Conservation (phyloP, 2,113 vertebrate species). For the Rallus limicola region DNA sequence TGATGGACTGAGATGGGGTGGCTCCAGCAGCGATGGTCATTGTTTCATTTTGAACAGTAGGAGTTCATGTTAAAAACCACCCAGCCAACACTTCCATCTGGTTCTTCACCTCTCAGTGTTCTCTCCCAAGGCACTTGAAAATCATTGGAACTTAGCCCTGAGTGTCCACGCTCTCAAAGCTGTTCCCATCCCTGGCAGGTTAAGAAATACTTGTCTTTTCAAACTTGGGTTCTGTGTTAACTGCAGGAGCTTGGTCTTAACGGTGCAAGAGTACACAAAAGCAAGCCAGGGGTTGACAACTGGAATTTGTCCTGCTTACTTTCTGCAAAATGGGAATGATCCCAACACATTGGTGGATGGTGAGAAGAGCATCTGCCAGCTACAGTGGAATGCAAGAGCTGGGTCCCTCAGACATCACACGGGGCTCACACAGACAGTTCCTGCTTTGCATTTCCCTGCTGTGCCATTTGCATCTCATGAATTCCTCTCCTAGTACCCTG, state of each 20-base stretch:
- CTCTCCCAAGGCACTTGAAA: background rate
- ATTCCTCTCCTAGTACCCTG: background rate
- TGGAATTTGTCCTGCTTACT: background rate
- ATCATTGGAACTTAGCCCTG: background rate
- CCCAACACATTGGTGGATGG: fast-evolving
- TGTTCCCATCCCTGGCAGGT: background rate
- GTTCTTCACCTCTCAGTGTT: background rate
- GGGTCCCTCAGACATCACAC: background rate
- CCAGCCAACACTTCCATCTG: fast-evolving
- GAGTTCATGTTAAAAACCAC: background rate
- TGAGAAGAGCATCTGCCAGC: background rate
- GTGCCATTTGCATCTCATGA: slow-evolving; percentile 42
- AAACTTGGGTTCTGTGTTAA: background rate
- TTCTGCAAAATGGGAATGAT: background rate
- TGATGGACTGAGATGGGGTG: background rate
- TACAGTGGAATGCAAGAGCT: background rate
- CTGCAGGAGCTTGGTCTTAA: background rate
- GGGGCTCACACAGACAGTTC: background rate
- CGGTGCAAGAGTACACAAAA: background rate
- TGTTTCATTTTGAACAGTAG: background rate
- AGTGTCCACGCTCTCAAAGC: background rate
- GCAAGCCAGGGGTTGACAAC: background rate
- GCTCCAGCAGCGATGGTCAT: fast-evolving
- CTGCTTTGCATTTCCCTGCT: slow-evolving; percentile 32
- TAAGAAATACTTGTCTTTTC: background rate